Base-by-base conservation (phyloP, 2,888 invertebrate genomes). In the Dynastes maya region DNA sequence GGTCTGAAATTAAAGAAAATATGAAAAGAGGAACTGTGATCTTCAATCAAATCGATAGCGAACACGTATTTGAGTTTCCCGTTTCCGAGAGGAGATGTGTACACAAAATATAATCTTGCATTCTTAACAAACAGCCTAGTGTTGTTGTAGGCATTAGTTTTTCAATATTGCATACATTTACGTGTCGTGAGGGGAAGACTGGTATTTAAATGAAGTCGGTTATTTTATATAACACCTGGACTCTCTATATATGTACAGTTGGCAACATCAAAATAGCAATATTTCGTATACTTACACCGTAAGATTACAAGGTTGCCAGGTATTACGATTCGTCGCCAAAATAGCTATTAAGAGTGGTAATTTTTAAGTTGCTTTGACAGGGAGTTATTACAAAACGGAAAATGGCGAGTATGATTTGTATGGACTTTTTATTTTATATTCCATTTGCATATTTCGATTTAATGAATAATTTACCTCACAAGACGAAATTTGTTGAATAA, bases 151-250 rank as follows among this genome's bases (percentile, higher is more conserved):
- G 78, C 82, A 84, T 82, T 81, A 83, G 79, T 45, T 68, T 68
- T 68, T 51, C 68, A 49, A 68, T 29, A 51, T 51, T 49, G 51
- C 68, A 68, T 27, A 55, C 16, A n/a, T 55, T 16, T n/a, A 55
- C 6, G 6, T 2, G 53, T 55, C 32, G 32, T n/a, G 37, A 40
- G 65, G 80, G 81, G 80, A 80, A 79, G 78, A 78, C 40, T 49
- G 58, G 58, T 49, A 68, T 65, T 63, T 63, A 68, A 78, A 70
- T 82, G 83, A 84, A 85, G 85, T 86, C 87, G 86, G 86, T 87
- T 87, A 86, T 85, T 84, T 83, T 85, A 83, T 83, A 83, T 85
- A 85, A 85, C 87, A 87, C 87, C 87, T 87, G 87, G 87, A 84
- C 84, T 61, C 29, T 53, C 45, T 55, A 6, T n/a, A 55, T 16